Evolutionary conservation across 2,113 vertebrate species (phyloP), one percentile per base, ranked within the genome.

Genomic region (Cyprinodon brontotheroides): DNA sequence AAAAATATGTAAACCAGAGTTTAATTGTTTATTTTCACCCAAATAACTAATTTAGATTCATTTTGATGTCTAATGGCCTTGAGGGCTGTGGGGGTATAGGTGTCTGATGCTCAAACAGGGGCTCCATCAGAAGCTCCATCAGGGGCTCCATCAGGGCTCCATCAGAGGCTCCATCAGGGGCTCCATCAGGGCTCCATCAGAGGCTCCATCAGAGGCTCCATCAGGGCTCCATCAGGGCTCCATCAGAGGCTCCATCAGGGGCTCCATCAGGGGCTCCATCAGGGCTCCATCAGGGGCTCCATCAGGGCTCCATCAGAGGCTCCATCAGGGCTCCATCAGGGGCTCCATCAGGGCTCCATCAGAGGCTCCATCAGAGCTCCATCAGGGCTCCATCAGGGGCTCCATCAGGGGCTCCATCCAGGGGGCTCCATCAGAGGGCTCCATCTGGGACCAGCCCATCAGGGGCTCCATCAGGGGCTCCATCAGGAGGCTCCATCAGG

Each of bases 221-320:
- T 59, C 17, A 36, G 50, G n/a, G 68, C 59, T 38, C 72, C 74
- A 48, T 36, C 77, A 22, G 10, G 22, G 3, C n/a, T 60, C n/a
- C 43, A 45, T 62, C 65, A 13, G 71, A 53, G 29, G 29, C 29
- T 29, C 29, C 29, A 29, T 29, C 29, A 29, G 29, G 1, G 29
- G 29, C 29, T 29, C 29, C 29, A 29, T 29, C 29, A 29, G 29
- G 1, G 29, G 29, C 29, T 29, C 29, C 6, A 11, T 59, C 17
- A 36, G 50, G n/a, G 68, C 59, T 38, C 72, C 74, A 48, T 36
- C 77, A 29, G 29, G 1, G 29, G 29, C 29, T 29, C 29, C 29
- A 29, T 29, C 29, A 29, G 29, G 29, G 29, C 29, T 29, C 29
- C 29, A 29, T 29, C 29, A 29, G 59, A 29, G 22, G 3, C n/a